These are phyloP conservation scores for Corydoras sp. DNA, from an alignment of 2,113 vertebrate species.

Conservation along the genomic window DNA sequence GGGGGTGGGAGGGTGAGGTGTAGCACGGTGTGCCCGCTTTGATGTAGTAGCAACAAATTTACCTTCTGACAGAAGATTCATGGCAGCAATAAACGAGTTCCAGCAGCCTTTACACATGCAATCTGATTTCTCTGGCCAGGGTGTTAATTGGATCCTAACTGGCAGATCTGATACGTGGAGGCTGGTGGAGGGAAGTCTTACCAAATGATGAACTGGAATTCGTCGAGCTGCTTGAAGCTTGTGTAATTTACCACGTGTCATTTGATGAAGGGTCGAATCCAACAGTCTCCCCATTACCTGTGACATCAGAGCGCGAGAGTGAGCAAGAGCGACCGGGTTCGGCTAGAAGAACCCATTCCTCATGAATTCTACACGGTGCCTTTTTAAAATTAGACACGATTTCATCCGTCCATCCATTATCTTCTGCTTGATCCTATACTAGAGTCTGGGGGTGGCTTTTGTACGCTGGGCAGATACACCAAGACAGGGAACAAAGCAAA, in stretches of 20 bases:
- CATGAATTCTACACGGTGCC: constrained; percentile 14
- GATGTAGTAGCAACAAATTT: constrained; percentile 97
- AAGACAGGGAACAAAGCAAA: too few species aligned
- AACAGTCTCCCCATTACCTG: constrained; percentile 95
- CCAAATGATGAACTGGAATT: constrained; percentile 99
- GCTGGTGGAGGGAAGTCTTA: constrained; percentile 89
- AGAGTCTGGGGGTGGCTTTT: too few species aligned
- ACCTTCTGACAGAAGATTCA: constrained; percentile 98
- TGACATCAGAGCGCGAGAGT: constrained; percentile 69
- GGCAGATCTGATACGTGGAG: constrained; percentile 98
- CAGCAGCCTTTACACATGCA: constrained; percentile 89
- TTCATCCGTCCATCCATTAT: too few species aligned
- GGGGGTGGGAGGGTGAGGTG: constrained; percentile 59
- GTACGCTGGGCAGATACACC: too few species aligned
- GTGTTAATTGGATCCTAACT: constrained; percentile 99
- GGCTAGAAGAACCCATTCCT: not conserved
- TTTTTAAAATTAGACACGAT: too few species aligned
- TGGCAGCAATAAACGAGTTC: constrained; percentile 96
- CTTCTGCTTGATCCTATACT: too few species aligned
- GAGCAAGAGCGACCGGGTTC: constrained; percentile 14
- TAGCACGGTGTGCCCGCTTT: constrained; percentile 72
- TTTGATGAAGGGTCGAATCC: constrained; percentile 97
- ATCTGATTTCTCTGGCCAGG: constrained; percentile 99
- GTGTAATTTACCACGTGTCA: constrained; percentile 99
- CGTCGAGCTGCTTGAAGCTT: constrained; percentile 97